phyloP scores from a whole-genome alignment of 37 sponge, comb jelly and placozoan genomes.

The Spongia lamella region DNA sequence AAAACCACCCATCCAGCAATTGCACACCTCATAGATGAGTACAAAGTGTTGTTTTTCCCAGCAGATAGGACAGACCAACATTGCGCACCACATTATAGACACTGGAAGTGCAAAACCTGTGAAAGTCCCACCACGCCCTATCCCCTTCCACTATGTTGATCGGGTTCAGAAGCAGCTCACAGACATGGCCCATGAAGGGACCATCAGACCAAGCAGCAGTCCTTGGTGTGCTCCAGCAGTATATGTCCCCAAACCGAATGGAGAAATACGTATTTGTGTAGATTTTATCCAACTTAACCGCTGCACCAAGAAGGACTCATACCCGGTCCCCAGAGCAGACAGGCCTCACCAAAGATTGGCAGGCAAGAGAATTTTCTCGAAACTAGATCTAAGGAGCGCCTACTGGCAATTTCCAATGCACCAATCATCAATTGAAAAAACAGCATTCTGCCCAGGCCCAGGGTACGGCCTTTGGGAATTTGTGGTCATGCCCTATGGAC shows the following conservation, averaged over 20 bases:
- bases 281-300: conserved; percentile 3
- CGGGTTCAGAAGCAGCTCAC: not conserved
- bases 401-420: no score
- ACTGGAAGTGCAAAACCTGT: not conserved
- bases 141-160: conserved; percentile 6
- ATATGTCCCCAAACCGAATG: no score
- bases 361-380: not conserved
- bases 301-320: conserved; percentile 3
- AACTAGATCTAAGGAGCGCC: conserved; percentile 16
- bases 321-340: conserved; percentile 15
- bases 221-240: no score
- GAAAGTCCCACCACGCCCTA: conserved; percentile 10
- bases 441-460: conserved; percentile 14
- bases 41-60: not conserved
- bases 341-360: conserved; percentile 1
- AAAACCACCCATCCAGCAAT: conserved; percentile 5
- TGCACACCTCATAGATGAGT: not conserved
- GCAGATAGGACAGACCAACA: conserved; percentile 6
- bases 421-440: not conserved
- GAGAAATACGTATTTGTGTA: no score
- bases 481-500: conserved; percentile 3
- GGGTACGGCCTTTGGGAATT: conserved; percentile 19
- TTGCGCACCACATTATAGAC: no score
- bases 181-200: not conserved
- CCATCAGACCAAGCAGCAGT: conserved; percentile 1